Evolutionary conservation across 1,140 invertebrate species (phyloP).

Genomic region (Cyrtorhinus lividipennis): DNA sequence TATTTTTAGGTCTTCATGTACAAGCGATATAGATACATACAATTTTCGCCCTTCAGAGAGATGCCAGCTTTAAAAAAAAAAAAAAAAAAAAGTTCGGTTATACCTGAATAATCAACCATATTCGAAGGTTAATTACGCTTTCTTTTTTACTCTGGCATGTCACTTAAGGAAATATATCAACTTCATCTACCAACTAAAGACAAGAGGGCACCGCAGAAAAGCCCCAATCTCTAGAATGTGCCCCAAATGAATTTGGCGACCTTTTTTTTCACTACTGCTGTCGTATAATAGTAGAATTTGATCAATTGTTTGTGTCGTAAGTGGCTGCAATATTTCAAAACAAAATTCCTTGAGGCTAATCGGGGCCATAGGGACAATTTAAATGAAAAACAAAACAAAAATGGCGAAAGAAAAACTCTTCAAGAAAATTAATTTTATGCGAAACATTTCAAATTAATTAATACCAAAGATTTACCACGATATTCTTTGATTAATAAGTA

Average conservation of each 20-base stretch:
- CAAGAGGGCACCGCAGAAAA: constrained; percentile 6
- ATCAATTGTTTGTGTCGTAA: constrained; percentile 9
- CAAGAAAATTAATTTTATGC: too few species aligned
- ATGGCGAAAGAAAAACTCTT: too few species aligned
- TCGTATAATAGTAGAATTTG: constrained; percentile 22
- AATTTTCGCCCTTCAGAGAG: constrained; percentile 20
- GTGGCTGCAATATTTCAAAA: background rate
- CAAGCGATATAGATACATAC: constrained; percentile 25
- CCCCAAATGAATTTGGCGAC: constrained; percentile 15
- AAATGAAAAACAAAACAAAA: too few species aligned
- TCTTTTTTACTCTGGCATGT: constrained; percentile 4
- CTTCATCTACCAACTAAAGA: background rate
- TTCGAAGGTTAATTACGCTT: too few species aligned
- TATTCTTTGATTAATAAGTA: background rate
- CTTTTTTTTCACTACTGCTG: constrained; percentile 20
- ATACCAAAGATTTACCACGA: background rate
- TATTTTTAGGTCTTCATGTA: constrained; percentile 26
- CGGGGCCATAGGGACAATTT: too few species aligned
- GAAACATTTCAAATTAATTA: too few species aligned
- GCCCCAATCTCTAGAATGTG: constrained; percentile 17
- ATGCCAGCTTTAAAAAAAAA: constrained; percentile 18
- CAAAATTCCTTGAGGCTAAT: too few species aligned
- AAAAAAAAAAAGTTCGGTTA: too few species aligned
- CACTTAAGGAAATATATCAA: background rate
- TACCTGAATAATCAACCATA: background rate